A percentile compares a stretch with the other conserved stretches of the same genome.
Conservation (phyloP, 2,113 vertebrate genomes). For the Ivindomyrus marchei region DNA sequence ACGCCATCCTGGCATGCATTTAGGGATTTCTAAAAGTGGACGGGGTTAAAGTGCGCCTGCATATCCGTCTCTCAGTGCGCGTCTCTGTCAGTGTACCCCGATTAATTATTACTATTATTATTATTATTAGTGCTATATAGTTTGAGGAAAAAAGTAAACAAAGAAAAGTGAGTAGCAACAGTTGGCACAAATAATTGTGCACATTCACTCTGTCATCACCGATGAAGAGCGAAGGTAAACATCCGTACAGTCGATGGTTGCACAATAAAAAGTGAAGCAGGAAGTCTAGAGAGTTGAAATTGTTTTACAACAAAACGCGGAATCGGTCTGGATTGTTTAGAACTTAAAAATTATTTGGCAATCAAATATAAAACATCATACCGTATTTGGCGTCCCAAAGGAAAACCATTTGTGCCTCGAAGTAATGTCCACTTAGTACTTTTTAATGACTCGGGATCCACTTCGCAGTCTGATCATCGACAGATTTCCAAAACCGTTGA, state of each 20-base stretch:
- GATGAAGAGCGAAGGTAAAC: not conserved
- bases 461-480: not conserved
- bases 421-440: slow-evolving; percentile 16
- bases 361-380: slow-evolving; percentile 30
- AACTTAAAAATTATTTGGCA: not conserved
- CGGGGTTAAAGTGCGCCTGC: not conserved
- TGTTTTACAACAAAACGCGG: not conserved
- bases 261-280: not conserved
- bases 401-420: slow-evolving; percentile 64
- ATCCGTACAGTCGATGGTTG: not conserved
- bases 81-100: not conserved
- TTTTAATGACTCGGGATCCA: not conserved
- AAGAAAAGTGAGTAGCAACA: slow-evolving; percentile 8
- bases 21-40: not conserved
- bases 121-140: not conserved
- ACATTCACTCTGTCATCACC: not conserved
- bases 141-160: not conserved
- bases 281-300: not conserved
- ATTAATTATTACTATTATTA: not conserved
- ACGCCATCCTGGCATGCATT: not conserved
- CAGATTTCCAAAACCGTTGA: not conserved
- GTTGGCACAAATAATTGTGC: not conserved
- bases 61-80: not conserved
- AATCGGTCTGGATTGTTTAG: not conserved
- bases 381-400: slow-evolving; percentile 74